These are phyloP conservation scores for Trichonephila clavata DNA, from an alignment of 1,140 invertebrate species.

Conservation along the genomic window DNA sequence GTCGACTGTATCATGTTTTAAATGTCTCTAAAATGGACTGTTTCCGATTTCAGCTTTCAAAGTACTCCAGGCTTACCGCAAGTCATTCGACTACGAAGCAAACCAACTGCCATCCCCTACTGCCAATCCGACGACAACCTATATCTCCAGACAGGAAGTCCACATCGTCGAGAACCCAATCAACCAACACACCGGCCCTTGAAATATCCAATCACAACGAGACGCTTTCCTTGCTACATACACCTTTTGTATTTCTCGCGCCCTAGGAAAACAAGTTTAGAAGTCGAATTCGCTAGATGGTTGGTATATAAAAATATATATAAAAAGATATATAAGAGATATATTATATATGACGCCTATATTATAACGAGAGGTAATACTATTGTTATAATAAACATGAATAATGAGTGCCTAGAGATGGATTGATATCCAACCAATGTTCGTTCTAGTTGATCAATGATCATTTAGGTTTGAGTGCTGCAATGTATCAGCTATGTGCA, in stretches of 20 bases:
- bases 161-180: constrained; percentile 78
- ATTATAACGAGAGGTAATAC: constrained; percentile 21
- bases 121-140: constrained; percentile 24
- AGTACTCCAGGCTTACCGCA: constrained; percentile 68
- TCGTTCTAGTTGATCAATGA: constrained; percentile 7
- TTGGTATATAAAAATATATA: constrained; percentile 42
- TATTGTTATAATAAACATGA: constrained; percentile 54
- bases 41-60: constrained; percentile 41
- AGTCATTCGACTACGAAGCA: constrained; percentile 49
- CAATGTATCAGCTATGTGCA: constrained; percentile 38
- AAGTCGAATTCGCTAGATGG: constrained; percentile 57
- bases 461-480: constrained; percentile 16
- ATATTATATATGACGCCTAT: constrained; percentile 40
- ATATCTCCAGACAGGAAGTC: constrained; percentile 56
- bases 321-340: constrained; percentile 24
- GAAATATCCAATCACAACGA: constrained; percentile 18
- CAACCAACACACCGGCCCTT: constrained; percentile 70
- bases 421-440: constrained; percentile 59
- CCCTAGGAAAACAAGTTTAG: constrained; percentile 45
- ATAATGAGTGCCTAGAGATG: constrained; percentile 73
- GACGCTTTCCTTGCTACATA: constrained; percentile 26
- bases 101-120: constrained; percentile 65
- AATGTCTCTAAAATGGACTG: neutral
- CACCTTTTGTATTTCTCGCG: constrained; percentile 52
- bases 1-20: too few relatives aligned